Evolutionary conservation across 2,113 vertebrate genomes (phyloP).

Genomic region (Ophiodon elongatus): DNA sequence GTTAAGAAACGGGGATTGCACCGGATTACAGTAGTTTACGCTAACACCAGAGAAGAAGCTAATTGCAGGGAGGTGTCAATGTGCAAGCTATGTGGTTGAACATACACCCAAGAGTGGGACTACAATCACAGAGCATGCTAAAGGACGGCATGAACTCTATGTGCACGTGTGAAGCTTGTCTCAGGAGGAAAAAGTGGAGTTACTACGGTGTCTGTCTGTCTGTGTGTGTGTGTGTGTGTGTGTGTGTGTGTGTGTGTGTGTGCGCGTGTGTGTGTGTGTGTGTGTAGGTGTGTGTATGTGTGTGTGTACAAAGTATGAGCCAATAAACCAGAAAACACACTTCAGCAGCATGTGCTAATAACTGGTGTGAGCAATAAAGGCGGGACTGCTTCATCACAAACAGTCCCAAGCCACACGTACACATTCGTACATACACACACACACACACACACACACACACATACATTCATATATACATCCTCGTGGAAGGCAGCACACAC

Average conservation of each 20-base stretch:
- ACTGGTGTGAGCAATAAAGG: conserved; percentile 46
- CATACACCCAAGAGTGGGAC: neutral
- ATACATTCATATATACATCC: neutral
- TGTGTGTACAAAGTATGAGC: conserved; percentile 29
- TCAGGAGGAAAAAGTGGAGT: neutral
- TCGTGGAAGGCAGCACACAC: neutral
- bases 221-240: conserved; percentile 5
- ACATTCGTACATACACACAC: neutral
- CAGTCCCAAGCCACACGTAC: conserved; percentile 22
- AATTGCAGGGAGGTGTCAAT: conserved; percentile 59
- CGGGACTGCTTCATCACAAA: conserved; percentile 30
- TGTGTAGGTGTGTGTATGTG: conserved; percentile 22
- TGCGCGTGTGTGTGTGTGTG: conserved; percentile 31
- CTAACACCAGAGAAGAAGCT: conserved; percentile 52
- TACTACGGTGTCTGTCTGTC: conserved; percentile 4
- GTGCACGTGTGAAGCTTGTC: neutral
- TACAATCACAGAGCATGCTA: neutral
- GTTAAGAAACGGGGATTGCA: conserved; percentile 59
- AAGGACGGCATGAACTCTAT: conserved; percentile 7
- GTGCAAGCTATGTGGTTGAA: neutral
- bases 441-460: neutral
- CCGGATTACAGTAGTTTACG: conserved; percentile 52
- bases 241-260: conserved; percentile 5
- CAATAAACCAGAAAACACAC: conserved; percentile 52
- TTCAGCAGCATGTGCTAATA: conserved; percentile 50